Evolutionary conservation across 2,113 vertebrate species (phyloP).

Genomic region (Chloebia gouldiae): DNA sequence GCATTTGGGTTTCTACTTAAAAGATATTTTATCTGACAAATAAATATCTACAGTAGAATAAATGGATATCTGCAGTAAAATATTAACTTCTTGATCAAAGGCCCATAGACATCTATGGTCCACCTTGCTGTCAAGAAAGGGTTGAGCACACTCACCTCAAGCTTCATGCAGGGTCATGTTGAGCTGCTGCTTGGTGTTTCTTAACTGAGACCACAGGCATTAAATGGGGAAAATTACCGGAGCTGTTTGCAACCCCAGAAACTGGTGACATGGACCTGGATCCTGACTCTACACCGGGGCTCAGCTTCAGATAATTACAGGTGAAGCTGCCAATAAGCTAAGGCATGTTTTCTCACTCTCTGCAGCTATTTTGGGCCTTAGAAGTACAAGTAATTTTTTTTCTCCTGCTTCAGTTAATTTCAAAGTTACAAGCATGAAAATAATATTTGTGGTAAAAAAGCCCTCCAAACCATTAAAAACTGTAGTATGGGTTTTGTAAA

Average conservation of each 20-base stretch:
- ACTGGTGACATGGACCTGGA: not conserved
- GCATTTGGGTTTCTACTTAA: not conserved
- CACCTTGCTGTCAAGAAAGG: rapidly evolving
- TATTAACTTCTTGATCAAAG: not conserved
- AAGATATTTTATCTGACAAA: not conserved
- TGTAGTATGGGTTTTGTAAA: not conserved
- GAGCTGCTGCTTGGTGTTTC: not conserved
- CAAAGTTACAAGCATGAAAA: not conserved
- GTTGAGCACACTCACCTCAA: not conserved
- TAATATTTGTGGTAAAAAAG: not conserved
- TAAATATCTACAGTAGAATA: not conserved
- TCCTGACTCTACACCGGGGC: not conserved
- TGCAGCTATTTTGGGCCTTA: not conserved
- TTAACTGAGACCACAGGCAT: not conserved
- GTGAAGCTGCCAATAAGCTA: not conserved
- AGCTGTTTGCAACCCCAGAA: not conserved
- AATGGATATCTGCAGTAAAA: not conserved
- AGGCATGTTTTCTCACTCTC: not conserved
- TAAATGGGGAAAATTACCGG: not conserved
- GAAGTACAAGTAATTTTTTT: not conserved
- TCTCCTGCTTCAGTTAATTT: not conserved
- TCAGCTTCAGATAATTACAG: constrained; percentile 28
- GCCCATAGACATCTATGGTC: rapidly evolving
- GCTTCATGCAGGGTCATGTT: rapidly evolving
- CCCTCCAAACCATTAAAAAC: not conserved